Evolutionary conservation across 1,140 invertebrate genomes (phyloP).

Genomic region (Venturia canescens): DNA sequence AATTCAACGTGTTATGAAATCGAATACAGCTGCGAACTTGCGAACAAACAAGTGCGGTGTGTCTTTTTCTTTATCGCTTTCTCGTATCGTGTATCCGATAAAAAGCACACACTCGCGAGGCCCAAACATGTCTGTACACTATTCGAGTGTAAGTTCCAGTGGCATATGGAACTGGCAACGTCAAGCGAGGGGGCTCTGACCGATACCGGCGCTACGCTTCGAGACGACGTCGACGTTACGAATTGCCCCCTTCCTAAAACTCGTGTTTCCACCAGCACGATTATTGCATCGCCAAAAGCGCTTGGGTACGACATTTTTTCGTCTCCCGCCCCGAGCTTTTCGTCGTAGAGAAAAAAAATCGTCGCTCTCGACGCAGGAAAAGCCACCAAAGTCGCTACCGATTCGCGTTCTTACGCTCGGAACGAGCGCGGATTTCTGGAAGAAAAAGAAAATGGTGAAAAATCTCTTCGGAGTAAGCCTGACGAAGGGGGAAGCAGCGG

Average conservation of each 20-base stretch:
- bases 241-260: neutral
- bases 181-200: conserved; percentile 58
- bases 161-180: conserved; percentile 3
- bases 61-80: conserved; percentile 56
- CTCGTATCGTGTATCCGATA: conserved; percentile 57
- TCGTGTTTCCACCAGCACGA: conserved; percentile 34
- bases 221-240: conserved; percentile 52
- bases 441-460: too few relatives aligned
- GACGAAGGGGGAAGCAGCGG: too few relatives aligned
- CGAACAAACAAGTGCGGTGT: neutral
- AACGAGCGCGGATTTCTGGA: neutral
- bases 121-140: neutral
- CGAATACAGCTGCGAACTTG: neutral
- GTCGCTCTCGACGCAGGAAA: neutral
- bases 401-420: neutral
- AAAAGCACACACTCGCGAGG: conserved; percentile 30
- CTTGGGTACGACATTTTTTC: neutral
- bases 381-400: neutral
- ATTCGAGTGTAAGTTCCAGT: conserved; percentile 19
- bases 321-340: conserved; percentile 19
- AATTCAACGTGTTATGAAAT: neutral
- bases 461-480: too few relatives aligned
- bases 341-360: neutral
- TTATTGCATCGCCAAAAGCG: conserved; percentile 22
- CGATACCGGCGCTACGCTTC: conserved; percentile 59